These are phyloP conservation scores for Gryllus longicercus DNA, from an alignment of 2,888 invertebrate genomes.

Conservation along the genomic window DNA sequence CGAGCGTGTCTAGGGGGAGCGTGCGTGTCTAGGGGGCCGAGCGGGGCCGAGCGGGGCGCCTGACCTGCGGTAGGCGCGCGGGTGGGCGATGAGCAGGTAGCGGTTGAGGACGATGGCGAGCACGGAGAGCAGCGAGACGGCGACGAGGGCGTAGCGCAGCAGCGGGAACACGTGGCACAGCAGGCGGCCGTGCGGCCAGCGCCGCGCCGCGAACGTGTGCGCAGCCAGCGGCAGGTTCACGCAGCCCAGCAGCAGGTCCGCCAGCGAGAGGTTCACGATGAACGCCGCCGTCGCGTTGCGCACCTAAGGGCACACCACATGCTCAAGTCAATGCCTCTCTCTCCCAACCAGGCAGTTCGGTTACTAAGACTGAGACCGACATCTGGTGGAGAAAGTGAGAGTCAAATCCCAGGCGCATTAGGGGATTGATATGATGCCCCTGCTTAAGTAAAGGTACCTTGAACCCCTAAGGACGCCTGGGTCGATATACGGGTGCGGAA, in stretches of 20 bases:
- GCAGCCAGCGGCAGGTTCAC: slow-evolving; percentile 79
- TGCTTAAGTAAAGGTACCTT: too few species aligned
- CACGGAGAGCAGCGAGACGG: slow-evolving; percentile 77
- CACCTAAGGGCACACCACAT: slow-evolving; percentile 54
- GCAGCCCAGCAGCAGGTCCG: slow-evolving; percentile 78
- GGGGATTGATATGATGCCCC: too few species aligned
- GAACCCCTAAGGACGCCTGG: too few species aligned
- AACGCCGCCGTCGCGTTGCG: slow-evolving; percentile 81
- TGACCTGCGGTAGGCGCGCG: slow-evolving; percentile 73
- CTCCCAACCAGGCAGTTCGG: too few species aligned
- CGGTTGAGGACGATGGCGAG: slow-evolving; percentile 80
- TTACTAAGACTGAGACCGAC: too few species aligned
- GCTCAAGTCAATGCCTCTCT: too few species aligned
- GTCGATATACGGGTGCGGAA: too few species aligned
- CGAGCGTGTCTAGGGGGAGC: too few species aligned
- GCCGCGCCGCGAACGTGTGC: slow-evolving; percentile 73
- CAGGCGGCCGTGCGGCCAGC: slow-evolving; percentile 73
- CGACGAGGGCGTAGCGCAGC: slow-evolving; percentile 72
- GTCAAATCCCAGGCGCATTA: too few species aligned
- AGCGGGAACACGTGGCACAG: slow-evolving; percentile 75
- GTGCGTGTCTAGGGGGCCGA: too few species aligned
- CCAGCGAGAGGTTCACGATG: slow-evolving; percentile 78
- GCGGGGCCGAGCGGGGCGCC: slow-evolving; percentile 40
- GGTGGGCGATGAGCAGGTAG: slow-evolving; percentile 82
- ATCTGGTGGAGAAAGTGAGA: too few species aligned